phyloP scores from a whole-genome alignment of 2,797 vertebrate species.

The Characodon lateralis region DNA sequence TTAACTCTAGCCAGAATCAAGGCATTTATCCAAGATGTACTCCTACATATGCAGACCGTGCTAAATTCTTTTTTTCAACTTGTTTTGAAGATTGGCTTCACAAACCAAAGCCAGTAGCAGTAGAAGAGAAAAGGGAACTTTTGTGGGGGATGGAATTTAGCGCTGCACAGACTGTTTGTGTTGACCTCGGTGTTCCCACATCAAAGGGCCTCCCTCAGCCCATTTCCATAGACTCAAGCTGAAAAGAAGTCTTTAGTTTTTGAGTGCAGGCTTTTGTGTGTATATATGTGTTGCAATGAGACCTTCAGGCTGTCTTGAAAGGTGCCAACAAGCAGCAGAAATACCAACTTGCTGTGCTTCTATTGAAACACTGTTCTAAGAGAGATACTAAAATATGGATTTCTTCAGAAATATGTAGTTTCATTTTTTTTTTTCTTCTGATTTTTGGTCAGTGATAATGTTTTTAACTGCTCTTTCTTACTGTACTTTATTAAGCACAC shows the following conservation, averaged over 20 bases:
- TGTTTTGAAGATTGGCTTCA: conserved; percentile 72
- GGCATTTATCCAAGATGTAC: conserved; percentile 64
- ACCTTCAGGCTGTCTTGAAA: conserved; percentile 70
- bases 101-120: conserved; percentile 69
- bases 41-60: conserved; percentile 70
- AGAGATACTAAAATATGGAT: conserved; percentile 43
- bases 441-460: conserved; percentile 13
- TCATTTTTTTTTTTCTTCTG: neutral
- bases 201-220: conserved; percentile 79
- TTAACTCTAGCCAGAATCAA: conserved; percentile 58
- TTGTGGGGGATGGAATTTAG: conserved; percentile 83
- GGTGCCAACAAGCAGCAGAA: conserved; percentile 67
- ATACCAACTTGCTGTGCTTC: conserved; percentile 56
- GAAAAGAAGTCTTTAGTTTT: conserved; percentile 74
- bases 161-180: conserved; percentile 78
- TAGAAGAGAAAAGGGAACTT: conserved; percentile 74
- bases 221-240: conserved; percentile 75
- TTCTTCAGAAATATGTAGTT: conserved; percentile 26
- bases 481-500: conserved; percentile 35
- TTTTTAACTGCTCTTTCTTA: neutral
- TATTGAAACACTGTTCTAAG: conserved; percentile 53
- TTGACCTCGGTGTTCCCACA: conserved; percentile 83
- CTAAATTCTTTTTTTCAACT: conserved; percentile 52
- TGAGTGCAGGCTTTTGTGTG: conserved; percentile 62
- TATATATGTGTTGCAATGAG: conserved; percentile 60